Percentiles rank a stretch among this genome's conserved stretches.
Conservation (phyloP, 2,888 invertebrate species). For the Lithophane socia region DNA sequence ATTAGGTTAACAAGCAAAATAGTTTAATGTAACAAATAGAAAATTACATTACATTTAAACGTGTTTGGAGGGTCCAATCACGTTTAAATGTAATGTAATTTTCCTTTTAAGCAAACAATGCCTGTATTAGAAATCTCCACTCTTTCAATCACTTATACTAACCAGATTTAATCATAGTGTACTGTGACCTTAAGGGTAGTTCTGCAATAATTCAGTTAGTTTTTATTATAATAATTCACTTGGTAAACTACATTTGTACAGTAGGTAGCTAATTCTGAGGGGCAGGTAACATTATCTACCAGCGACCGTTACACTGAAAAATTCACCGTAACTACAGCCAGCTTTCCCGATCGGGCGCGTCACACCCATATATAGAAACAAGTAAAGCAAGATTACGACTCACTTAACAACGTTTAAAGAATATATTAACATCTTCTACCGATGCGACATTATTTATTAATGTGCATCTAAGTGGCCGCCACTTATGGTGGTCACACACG, state of each 20-base stretch:
- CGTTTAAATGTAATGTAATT: no score
- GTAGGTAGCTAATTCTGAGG: background rate
- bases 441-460: slow-evolving; percentile 82
- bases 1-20: no score
- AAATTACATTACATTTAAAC: no score
- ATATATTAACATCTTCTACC: slow-evolving; percentile 80
- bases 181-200: no score
- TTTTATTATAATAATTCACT: background rate
- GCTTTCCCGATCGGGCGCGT: slow-evolving; percentile 37
- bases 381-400: slow-evolving; percentile 72
- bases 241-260: background rate
- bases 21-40: no score
- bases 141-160: no score
- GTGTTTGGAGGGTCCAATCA: no score
- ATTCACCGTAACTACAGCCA: slow-evolving; percentile 18
- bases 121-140: no score
- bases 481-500: slow-evolving; percentile 82
- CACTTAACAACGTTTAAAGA: slow-evolving; percentile 79
- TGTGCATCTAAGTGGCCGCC: slow-evolving; percentile 82
- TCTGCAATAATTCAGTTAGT: background rate
- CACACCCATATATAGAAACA: slow-evolving; percentile 70
- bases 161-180: no score
- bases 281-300: background rate
- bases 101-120: no score
- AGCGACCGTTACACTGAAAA: slow-evolving; percentile 39